Evolutionary conservation across 2,888 invertebrate species (phyloP).

Genomic region (Polydrusus tereticollis): DNA sequence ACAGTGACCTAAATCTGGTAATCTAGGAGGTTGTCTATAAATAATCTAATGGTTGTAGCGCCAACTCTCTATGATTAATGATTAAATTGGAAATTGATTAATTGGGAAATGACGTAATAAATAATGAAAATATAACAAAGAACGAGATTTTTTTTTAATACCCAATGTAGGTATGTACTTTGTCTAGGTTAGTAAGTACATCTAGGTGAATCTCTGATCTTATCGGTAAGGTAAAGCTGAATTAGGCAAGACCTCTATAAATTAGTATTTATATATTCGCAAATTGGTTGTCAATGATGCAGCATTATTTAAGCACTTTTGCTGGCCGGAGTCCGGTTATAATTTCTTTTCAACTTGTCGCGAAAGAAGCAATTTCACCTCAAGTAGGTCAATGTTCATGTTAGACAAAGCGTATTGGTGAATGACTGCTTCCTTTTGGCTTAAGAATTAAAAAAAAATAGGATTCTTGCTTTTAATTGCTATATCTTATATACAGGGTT

Average conservation of each 20-base stretch:
- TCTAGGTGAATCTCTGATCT: too few relatives aligned
- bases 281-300: not conserved
- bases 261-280: not conserved
- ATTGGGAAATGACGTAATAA: too few relatives aligned
- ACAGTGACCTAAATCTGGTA: not conserved
- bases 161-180: too few relatives aligned
- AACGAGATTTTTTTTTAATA: too few relatives aligned
- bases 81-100: too few relatives aligned
- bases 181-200: too few relatives aligned
- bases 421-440: not conserved
- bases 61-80: too few relatives aligned
- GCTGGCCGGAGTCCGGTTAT: not conserved
- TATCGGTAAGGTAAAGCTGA: not conserved
- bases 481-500: not conserved
- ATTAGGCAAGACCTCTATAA: not conserved
- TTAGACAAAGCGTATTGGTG: not conserved
- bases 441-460: not conserved
- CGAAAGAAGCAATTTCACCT: constrained; percentile 7
- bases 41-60: too few relatives aligned
- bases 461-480: not conserved
- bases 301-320: constrained; percentile 11
- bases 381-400: constrained; percentile 9
- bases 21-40: not conserved
- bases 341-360: constrained; percentile 18
- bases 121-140: too few relatives aligned